These are phyloP conservation scores for Mythimna loreyi DNA, from an alignment of 2,888 invertebrate species.

Conservation along the genomic window DNA sequence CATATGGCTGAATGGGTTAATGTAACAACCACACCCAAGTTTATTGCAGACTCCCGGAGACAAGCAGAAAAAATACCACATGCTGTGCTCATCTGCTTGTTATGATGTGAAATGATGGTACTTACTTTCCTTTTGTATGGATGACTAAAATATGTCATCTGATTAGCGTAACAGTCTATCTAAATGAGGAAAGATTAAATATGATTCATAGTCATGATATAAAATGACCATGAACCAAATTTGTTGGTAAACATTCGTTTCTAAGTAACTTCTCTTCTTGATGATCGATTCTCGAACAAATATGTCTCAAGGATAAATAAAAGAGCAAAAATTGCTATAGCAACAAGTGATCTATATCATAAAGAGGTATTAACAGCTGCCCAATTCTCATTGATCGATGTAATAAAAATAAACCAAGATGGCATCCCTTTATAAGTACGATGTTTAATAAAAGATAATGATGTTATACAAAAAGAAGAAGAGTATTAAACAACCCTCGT, in stretches of 20 bases:
- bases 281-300: conserved; percentile 9
- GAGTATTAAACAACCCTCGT: conserved; percentile 12
- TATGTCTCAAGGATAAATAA: not conserved
- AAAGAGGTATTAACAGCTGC: conserved; percentile 26
- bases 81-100: conserved; percentile 57
- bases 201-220: not conserved
- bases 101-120: conserved; percentile 29
- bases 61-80: conserved; percentile 66
- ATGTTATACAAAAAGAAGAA: conserved; percentile 14
- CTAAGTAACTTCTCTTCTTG: not conserved
- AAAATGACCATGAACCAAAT: not conserved
- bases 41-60: conserved; percentile 35
- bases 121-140: conserved; percentile 10
- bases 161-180: not conserved
- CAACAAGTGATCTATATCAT: conserved; percentile 28
- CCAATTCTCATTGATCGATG: conserved; percentile 4
- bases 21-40: conserved; percentile 30
- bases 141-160: not conserved
- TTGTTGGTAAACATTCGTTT: not conserved
- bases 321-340: conserved; percentile 4
- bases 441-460: conserved; percentile 27
- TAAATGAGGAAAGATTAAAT: not conserved
- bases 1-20: conserved; percentile 23
- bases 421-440: conserved; percentile 9
- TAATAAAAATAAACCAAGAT: conserved; percentile 36